Conservation (phyloP, 1,140 invertebrate species). For the Halyomorpha halys region DNA sequence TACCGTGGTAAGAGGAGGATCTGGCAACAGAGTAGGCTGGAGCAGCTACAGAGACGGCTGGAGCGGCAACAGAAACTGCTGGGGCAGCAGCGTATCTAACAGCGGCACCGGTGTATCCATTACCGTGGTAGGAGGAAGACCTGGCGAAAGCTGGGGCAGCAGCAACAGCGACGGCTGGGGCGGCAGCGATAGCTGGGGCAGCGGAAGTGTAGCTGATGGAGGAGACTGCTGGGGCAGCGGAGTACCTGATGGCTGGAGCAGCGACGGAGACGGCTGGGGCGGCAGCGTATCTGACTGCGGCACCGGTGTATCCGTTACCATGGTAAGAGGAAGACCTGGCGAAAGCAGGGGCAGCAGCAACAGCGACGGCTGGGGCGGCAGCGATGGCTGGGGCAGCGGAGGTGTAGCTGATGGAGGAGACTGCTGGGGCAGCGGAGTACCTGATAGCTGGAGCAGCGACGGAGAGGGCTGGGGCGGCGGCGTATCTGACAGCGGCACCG, state of each 20-base stretch:
- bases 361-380: constrained; percentile 17
- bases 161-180: constrained; percentile 23
- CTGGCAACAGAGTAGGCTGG: constrained; percentile 6
- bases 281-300: constrained; percentile 23
- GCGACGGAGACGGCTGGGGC: constrained; percentile 28
- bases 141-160: constrained; percentile 21
- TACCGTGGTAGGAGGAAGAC: constrained; percentile 19
- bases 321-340: constrained; percentile 14
- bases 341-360: constrained; percentile 7
- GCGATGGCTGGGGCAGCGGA: constrained; percentile 17
- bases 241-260: constrained; percentile 22
- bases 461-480: constrained; percentile 22
- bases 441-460: constrained; percentile 9
- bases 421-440: constrained; percentile 1
- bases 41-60: constrained; percentile 17
- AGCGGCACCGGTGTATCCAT: constrained; percentile 20
- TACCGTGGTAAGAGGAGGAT: constrained; percentile 11
- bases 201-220: constrained; percentile 25
- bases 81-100: constrained; percentile 24
- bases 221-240: constrained; percentile 20
- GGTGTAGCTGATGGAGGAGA: constrained; percentile 1
- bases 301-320: constrained; percentile 19
- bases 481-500: constrained; percentile 18
- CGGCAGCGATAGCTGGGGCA: constrained; percentile 17
- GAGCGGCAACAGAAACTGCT: constrained; percentile 22